Evolutionary conservation across 2,888 invertebrate genomes (phyloP), one percentile per base, ranked within the genome.

Genomic region (Pyrrhosoma nymphula): DNA sequence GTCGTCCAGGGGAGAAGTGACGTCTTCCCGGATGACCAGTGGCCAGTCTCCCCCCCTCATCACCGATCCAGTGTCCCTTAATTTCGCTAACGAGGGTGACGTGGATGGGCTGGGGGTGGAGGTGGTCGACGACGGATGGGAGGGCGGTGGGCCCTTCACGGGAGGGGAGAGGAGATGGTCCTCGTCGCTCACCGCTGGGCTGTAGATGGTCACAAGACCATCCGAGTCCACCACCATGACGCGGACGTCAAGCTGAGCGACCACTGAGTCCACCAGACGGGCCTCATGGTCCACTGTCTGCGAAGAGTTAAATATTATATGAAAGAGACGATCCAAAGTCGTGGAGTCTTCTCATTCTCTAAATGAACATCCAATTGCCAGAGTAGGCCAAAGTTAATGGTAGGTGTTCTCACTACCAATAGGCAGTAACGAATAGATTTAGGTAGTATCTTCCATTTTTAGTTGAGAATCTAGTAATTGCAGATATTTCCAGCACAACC

Each of bases 141-240:
- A 8, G 47, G 47, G 47, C 8, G 47, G 47, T 35, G 75, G 95
- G 47, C 56, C 82, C 10, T 47, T 47, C 47, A 4, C 47, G 47
- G 8, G 47, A 47, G 47, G 8, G n/a, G n/a, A n/a, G n/a, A n/a
- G n/a, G n/a, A n/a, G n/a, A 8, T 47, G 47, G 8, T 39, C 93
- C 23, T 56, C 95, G 4, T 30, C 47, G 47, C 4, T 47, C 4
- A 8, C 47, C n/a, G 95, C 23, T 0, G 98, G 98, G 96, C 98
- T 98, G 97, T 98, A 98, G 96, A 98, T 98, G 63, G 98, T 98
- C 95, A 98, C 98, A 39, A 98, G 97, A 6, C 98, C 98, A 96
- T 98, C 97, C 26, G 98, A 98, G 96, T 98, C 98, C 56, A 98
- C 98, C 56, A 98, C 98, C 18, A 98, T 97, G 23, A 98, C 98